Evolutionary conservation across 2,888 invertebrate genomes (phyloP), one percentile per base, ranked within the genome.

Genomic region (Cactoblastis cactorum): DNA sequence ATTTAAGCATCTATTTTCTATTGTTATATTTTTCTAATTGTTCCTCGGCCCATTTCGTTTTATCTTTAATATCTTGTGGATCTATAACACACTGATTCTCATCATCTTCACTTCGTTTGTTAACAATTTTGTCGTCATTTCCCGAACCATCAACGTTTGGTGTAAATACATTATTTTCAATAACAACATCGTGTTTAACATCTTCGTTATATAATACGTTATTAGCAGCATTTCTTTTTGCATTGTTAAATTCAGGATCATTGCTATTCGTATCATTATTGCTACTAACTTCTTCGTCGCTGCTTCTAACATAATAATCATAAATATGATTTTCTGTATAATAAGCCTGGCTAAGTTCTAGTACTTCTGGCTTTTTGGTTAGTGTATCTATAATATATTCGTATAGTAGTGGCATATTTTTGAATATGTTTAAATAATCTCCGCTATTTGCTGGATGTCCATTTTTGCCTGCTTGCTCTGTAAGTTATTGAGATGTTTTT

Each of bases 351-450:
- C 77, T 61, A 22, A 55, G 71, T 57, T 82, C 83, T 14, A 82
- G 59, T 12, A 80, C 64, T 61, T 79, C 74, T 1, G 80, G 80
- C 48, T 63, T 71, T 3, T 73, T 65, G 50, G 77, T 67, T 9
- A 84, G 56, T 1, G 69, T 62, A 24, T 69, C 65, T 19, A 80
- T 51, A 9, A 83, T 55, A 39, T 77, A 74, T 56, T 81, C 75
- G 49, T 80, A 77, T 0, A 82, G 28, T 9, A 63, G 53, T n/a
- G 83, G 82, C 34, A 83, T 65, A 14, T 64, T 74, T 55, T 58
- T 61, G 45, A 80, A 79, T 55, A 79, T 65, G 53, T 71, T 63
- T n/a, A 56, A 48, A 49, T 75, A 78, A 52, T 73, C 69, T 38
- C 67, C 63, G 18, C 54, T 59, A 5, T 58, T 51, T 3, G 56